phyloP scores from a whole-genome alignment of 2,888 invertebrate genomes.

The Luperina testacea region DNA sequence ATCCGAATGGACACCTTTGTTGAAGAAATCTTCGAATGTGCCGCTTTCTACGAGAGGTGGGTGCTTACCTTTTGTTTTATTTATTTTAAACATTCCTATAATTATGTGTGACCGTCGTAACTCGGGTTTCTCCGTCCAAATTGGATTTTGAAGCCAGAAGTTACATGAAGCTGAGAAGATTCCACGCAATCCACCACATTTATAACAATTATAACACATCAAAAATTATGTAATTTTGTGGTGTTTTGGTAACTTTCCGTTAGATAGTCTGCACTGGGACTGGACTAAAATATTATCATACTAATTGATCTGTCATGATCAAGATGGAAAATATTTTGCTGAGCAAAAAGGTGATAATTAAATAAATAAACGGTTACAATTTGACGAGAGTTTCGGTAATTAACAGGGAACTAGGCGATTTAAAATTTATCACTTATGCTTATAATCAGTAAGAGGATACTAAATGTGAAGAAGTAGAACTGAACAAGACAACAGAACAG shows the following conservation, averaged over 20 bases:
- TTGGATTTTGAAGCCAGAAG: slow-evolving; percentile 49
- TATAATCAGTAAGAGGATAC: not conserved
- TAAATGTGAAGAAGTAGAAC: not conserved
- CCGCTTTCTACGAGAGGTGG: slow-evolving; percentile 65
- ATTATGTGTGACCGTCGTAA: slow-evolving; percentile 49
- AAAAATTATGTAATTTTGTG: slow-evolving; percentile 21
- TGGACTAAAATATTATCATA: not conserved
- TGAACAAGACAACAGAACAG: too few relatives aligned
- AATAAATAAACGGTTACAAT: not conserved
- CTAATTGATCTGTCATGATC: not conserved
- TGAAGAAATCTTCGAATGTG: slow-evolving; percentile 66
- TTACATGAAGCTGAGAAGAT: slow-evolving; percentile 18
- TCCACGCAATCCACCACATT: slow-evolving; percentile 27
- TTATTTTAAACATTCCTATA: slow-evolving; percentile 59
- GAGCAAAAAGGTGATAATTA: slow-evolving; percentile 5
- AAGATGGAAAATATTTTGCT: slow-evolving; percentile 21
- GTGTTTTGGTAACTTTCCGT: slow-evolving; percentile 10
- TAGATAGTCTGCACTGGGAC: not conserved
- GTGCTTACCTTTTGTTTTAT: slow-evolving; percentile 64
- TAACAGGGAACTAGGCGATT: not conserved
- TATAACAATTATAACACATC: slow-evolving; percentile 10
- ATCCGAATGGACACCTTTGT: slow-evolving; percentile 81
- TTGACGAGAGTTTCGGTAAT: slow-evolving; percentile 5
- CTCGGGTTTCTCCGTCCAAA: slow-evolving; percentile 30
- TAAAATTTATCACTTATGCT: not conserved